Conservation (phyloP, 2,888 invertebrate genomes). For the Drosophila buzzatii region DNA sequence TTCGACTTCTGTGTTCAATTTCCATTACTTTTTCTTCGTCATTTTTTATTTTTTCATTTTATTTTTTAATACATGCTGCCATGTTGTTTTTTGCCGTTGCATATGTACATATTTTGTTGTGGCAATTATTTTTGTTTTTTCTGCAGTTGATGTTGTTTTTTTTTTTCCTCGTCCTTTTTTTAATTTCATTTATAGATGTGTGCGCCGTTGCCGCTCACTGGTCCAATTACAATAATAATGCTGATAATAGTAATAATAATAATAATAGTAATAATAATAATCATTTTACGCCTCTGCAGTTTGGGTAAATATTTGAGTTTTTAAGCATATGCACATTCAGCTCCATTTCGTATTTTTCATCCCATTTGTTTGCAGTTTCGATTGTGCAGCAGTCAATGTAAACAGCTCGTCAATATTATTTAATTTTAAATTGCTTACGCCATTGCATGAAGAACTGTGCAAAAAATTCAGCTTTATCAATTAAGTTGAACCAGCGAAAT, state of each 20-base stretch:
- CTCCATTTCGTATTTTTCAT: constrained; percentile 31
- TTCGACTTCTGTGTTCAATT: background rate
- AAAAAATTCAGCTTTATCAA: background rate
- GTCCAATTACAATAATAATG: constrained; percentile 70
- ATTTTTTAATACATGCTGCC: constrained; percentile 24
- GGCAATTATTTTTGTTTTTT: constrained; percentile 54
- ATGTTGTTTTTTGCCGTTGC: constrained; percentile 12
- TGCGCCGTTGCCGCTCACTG: constrained; percentile 25
- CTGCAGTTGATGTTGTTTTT: constrained; percentile 21
- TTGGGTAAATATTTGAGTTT: constrained; percentile 75
- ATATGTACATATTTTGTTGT: constrained; percentile 23
- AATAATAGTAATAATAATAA: constrained; percentile 66
- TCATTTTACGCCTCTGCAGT: constrained; percentile 66
- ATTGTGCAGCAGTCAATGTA: constrained; percentile 40
- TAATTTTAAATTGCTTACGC: constrained; percentile 47
- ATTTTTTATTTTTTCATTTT: constrained; percentile 22
- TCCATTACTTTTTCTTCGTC: background rate
- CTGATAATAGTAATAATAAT: constrained; percentile 70
- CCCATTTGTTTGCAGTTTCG: constrained; percentile 6
- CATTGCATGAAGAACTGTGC: background rate
- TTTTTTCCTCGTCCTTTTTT: constrained; percentile 8
- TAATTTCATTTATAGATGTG: constrained; percentile 12
- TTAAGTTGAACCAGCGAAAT: background rate
- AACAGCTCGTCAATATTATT: constrained; percentile 46
- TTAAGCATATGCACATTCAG: constrained; percentile 71